Evolutionary conservation across 2,888 invertebrate genomes (phyloP).

Genomic region (Athrips mouffetella): DNA sequence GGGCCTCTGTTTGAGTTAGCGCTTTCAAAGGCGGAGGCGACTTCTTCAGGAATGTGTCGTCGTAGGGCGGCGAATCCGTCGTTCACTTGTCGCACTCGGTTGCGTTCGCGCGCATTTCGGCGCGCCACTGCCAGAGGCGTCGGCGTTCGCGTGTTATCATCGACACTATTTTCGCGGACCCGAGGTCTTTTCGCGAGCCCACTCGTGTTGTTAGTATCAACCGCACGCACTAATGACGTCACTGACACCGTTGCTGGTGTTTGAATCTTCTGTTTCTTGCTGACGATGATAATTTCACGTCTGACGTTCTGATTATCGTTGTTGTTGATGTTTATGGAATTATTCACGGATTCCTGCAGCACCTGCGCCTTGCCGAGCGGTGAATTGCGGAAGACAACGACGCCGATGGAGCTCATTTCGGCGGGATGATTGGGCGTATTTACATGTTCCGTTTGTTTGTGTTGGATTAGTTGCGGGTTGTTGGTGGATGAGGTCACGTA

Average conservation of each 20-base stretch:
- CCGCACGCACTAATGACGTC: slow-evolving; percentile 61
- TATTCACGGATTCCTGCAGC: slow-evolving; percentile 81
- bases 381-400: slow-evolving; percentile 79
- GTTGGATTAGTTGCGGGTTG: slow-evolving; percentile 44
- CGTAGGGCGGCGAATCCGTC: slow-evolving; percentile 93
- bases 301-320: slow-evolving; percentile 58
- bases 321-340: slow-evolving; percentile 75
- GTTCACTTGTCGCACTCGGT: slow-evolving; percentile 95
- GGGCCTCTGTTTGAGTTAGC: slow-evolving; percentile 82
- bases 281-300: slow-evolving; percentile 75
- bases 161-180: slow-evolving; percentile 64
- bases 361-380: slow-evolving; percentile 80
- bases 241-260: slow-evolving; percentile 62
- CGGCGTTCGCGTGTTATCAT: slow-evolving; percentile 73
- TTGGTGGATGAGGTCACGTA: slow-evolving; percentile 47
- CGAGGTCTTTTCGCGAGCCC: slow-evolving; percentile 55
- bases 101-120: slow-evolving; percentile 94
- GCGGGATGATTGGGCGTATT: slow-evolving; percentile 52
- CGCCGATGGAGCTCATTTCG: slow-evolving; percentile 78
- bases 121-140: slow-evolving; percentile 90
- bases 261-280: slow-evolving; percentile 69
- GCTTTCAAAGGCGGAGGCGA: slow-evolving; percentile 83
- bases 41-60: slow-evolving; percentile 91
- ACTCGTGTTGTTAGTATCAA: slow-evolving; percentile 49
- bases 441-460: slow-evolving; percentile 62